Evolutionary conservation across 2,113 vertebrate species (phyloP).

Genomic region (human (Homo sapiens)): GRCh38 chr2:102141001-102141500

Average conservation of each 20-base stretch:
- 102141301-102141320: neutral
- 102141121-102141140: neutral
- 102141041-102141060: neutral
- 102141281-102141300: neutral
- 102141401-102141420: too few relatives aligned
- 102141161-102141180: neutral
- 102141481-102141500: neutral
- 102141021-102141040: neutral
- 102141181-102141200: neutral
- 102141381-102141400: neutral
- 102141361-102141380: neutral
- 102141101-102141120: neutral
- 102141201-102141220: too few relatives aligned
- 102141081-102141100: neutral
- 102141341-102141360: neutral
- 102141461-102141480: neutral
- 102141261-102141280: neutral
- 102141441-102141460: neutral
- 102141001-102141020: neutral
- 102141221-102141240: neutral
- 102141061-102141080: neutral
- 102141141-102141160: neutral
- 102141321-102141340: fast-evolving
- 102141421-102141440: neutral
- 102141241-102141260: neutral